Base-by-base conservation (phyloP, 2,888 invertebrate genomes). In the Dione juno region DNA sequence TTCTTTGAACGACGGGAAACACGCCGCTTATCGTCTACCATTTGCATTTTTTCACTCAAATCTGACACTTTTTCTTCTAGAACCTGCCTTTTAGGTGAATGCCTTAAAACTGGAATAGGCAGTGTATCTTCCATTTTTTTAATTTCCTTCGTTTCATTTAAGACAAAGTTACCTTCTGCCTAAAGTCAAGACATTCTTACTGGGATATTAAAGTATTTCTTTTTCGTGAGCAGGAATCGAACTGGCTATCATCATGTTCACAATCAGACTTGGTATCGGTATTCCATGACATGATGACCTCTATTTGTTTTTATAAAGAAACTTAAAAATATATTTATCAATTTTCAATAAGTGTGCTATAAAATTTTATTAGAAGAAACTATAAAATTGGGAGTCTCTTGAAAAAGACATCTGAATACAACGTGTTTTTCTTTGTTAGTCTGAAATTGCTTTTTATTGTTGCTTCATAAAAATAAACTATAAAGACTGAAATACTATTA, bases 1-100 rank as follows among this genome's bases (percentile, higher is more conserved):
- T 94, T 94, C 83, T 94, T 81, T 95, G 95, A n/a, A 95, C 95
- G 0, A 91, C 95, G 0, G 95, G 95, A 70, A n/a, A 95, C 93
- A 89, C 95, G 84, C 89, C 89, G 93, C 77, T 93, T 93, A 70
- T 90, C 87, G 8, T 93, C 91, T 0, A 93, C 86, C 9, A 82
- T 80, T 67, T 83, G 86, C 92, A 91, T 92, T 0, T 87, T 89
- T 1, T 89, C 88, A 68, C 91, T 91, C 70, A 87, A 76, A 16
- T 80, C 77, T 3, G 74, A 74, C 5, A 77, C 81, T 0, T 81
- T 80, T 14, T 77, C 74, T 1, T 53, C 77, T 8, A 48, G 66
- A 14, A 63, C n/a, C 21, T 50, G 41, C 16, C 43, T 70, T 71
- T 80, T 79, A 0, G 89, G 88, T 0, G 94, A 93, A 80, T 94